phyloP scores from a whole-genome alignment of 2,888 invertebrate species.

The Dynastes maya region DNA sequence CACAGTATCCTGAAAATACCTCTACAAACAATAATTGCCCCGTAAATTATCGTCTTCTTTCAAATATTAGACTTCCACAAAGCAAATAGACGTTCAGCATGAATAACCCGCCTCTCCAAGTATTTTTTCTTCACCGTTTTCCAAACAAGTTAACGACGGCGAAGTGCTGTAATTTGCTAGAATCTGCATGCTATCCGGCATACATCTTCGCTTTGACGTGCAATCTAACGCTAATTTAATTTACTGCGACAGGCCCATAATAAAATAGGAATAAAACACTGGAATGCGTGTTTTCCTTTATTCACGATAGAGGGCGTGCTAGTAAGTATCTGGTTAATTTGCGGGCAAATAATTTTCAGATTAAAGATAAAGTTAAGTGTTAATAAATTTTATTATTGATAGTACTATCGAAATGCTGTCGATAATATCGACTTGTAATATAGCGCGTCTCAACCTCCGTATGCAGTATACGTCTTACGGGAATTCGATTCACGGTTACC shows the following conservation, averaged over 20 bases:
- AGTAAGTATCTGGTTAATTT: background rate
- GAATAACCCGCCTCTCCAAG: too few relatives aligned
- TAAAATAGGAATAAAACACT: background rate
- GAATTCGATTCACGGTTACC: too few relatives aligned
- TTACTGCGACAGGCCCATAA: conserved; percentile 12
- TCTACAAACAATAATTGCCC: too few relatives aligned
- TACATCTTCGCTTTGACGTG: conserved; percentile 20
- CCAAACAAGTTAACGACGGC: conserved; percentile 16
- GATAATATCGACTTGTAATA: too few relatives aligned
- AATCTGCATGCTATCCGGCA: conserved; percentile 33
- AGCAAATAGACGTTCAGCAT: too few relatives aligned
- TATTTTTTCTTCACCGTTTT: background rate
- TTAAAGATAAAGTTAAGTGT: background rate
- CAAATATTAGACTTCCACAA: too few relatives aligned
- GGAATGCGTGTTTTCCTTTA: background rate
- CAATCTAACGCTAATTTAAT: conserved; percentile 38
- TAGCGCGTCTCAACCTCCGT: too few relatives aligned
- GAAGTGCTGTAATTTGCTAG: conserved; percentile 29
- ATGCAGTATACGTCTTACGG: too few relatives aligned
- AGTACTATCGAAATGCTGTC: too few relatives aligned
- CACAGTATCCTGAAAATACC: too few relatives aligned
- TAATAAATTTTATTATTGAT: background rate
- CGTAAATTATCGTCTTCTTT: too few relatives aligned
- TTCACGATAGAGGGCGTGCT: background rate
- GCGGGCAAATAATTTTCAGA: background rate